Evolutionary conservation across 2,113 vertebrate genomes (phyloP), one percentile per base, ranked within the genome.

Genomic region (Gymnarchus niloticus): DNA sequence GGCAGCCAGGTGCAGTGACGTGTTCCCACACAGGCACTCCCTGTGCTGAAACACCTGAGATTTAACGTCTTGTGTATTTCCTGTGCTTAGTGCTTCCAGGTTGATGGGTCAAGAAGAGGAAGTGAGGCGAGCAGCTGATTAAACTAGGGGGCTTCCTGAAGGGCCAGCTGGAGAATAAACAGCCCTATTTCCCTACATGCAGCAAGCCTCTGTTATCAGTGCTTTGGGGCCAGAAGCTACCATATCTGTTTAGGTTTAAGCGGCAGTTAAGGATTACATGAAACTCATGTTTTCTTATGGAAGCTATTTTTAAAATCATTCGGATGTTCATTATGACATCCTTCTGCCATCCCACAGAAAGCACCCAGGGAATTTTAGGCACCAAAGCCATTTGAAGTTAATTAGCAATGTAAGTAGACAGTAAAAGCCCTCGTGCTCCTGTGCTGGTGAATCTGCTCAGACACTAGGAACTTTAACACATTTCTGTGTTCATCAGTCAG

Each of bases 21-120:
- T 65, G 7, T 1, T 12, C 10, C 25, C 23, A 37, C 33, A 17
- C 6, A 25, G 83, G 41, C 44, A 23, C 23, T 44, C 73, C 83
- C 57, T 54, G 48, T 23, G 49, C 14, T 6, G 54, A 1, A 28
- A 33, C 49, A 14, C 17, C 46, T 54, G 46, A 59, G 51, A 78
- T 59, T 49, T 17, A 10, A n/a, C n/a, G 37, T 49, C 48, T 86
- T 19, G 28, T 69, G 28, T 51, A 9, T 28, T 76, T 87, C 25
- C 86, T 87, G 61, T 78, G 81, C 57, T 28, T 37, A 21, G 25
- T 33, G 25, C 85, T 86, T 86, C 85, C 85, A 82, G 85, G 48
- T 82, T 25, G 25, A 28, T 37, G 33, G 56, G 8, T 1, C 82
- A 83, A 54, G 56, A 83, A 83, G 37, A 37, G 82, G 82, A 83